Base-by-base conservation (phyloP, 30 jellyfish, hydroid and myxozoan species). In the Rhopilema esculentum region DNA sequence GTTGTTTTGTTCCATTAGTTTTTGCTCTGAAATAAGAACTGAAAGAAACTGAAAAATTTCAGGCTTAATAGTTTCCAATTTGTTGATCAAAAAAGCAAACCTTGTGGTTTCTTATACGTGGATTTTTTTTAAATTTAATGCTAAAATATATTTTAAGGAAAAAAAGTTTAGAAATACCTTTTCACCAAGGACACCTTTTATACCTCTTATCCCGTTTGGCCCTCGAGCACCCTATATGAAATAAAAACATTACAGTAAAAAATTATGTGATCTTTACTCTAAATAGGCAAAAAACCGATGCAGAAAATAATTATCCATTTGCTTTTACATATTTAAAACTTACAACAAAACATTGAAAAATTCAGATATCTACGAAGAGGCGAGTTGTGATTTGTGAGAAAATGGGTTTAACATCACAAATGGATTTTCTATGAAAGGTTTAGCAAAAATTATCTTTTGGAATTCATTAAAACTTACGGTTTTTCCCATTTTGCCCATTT, bases 221-320 rank as follows among this genome's bases (percentile, higher is more conserved):
- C 84, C 84, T 29, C 84, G 51, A 30, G 25, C 50, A 19, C 84
- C 84, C 84, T 73, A 73, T n/a, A n/a, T n/a, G n/a, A 32, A 73
- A 73, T 12, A 2, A 40, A 6, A 40, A 40, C 57, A 40, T 40
- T 40, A n/a, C n/a, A n/a, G n/a, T n/a, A n/a, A n/a, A n/a, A n/a
- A n/a, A n/a, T n/a, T n/a, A n/a, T n/a, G n/a, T n/a, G n/a, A n/a
- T n/a, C n/a, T n/a, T n/a, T n/a, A n/a, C n/a, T n/a, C n/a, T n/a
- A n/a, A n/a, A n/a, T n/a, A n/a, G n/a, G n/a, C n/a, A n/a, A n/a
- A n/a, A n/a, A n/a, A n/a, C n/a, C n/a, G n/a, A n/a, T n/a, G n/a
- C n/a, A n/a, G n/a, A n/a, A n/a, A n/a, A n/a, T n/a, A n/a, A n/a
- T n/a, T n/a, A n/a, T n/a, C n/a, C n/a, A n/a, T n/a, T n/a, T n/a